A percentile compares a stretch with the other conserved stretches of the same genome.
phyloP scores from a whole-genome alignment of 2,113 vertebrate genomes.

The Phasianus colchicus region DNA sequence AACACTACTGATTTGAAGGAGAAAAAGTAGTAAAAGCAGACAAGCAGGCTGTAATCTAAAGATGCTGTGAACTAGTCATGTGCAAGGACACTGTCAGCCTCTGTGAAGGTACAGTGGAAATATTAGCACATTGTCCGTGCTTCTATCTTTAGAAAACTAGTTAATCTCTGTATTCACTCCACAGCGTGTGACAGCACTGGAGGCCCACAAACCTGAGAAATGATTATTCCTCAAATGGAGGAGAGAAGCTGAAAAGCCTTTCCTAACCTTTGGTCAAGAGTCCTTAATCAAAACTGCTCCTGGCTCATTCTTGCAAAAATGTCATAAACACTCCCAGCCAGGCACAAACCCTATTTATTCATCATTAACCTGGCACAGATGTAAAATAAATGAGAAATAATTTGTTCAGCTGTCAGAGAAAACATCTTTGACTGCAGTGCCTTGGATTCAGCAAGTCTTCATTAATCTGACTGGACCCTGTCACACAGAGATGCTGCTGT shows the following conservation, averaged over 20 bases:
- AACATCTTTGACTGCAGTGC: not conserved
- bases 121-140: not conserved
- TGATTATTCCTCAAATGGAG: not conserved
- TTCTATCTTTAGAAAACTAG: constrained; percentile 61
- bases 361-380: not conserved
- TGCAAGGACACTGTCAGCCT: constrained; percentile 35
- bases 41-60: not conserved
- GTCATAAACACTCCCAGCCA: not conserved
- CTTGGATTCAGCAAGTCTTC: not conserved
- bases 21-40: constrained; percentile 18
- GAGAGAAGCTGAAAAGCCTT: not conserved
- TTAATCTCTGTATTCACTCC: constrained; percentile 33
- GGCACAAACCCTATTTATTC: not conserved
- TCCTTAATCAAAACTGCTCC: not conserved
- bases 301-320: not conserved
- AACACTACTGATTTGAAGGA: not conserved
- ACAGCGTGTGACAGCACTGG: not conserved
- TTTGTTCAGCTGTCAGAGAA: not conserved
- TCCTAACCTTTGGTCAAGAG: not conserved
- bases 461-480: not conserved
- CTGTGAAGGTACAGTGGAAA: constrained; percentile 14
- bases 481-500: not conserved
- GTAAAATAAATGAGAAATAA: not conserved
- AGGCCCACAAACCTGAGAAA: constrained; percentile 1
- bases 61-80: not conserved